Conservation (phyloP, 2,888 invertebrate genomes). For the Teleiodes luculella region DNA sequence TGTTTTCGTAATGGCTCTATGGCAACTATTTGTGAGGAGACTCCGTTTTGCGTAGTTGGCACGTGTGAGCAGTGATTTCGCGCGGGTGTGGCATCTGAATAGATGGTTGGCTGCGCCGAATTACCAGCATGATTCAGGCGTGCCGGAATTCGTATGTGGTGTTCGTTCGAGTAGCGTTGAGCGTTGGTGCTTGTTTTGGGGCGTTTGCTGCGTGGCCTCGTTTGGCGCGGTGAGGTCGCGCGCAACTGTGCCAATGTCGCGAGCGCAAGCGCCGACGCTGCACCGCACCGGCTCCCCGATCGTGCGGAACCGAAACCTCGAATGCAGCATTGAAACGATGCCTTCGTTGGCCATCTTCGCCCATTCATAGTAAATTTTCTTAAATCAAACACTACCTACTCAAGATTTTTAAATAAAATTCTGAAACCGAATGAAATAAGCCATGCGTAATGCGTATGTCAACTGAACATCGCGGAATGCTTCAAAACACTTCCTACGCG, state of each 20-base stretch:
- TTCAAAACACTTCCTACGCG: constrained; percentile 50
- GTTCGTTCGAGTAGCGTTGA: no score
- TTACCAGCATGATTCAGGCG: constrained; percentile 64
- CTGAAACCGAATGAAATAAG: background rate
- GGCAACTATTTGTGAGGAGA: constrained; percentile 26
- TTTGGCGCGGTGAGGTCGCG: constrained; percentile 65
- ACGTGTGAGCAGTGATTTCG: constrained; percentile 41
- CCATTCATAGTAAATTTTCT: background rate
- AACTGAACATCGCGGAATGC: constrained; percentile 23
- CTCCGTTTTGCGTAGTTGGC: constrained; percentile 54
- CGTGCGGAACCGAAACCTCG: constrained; percentile 61
- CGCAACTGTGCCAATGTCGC: constrained; percentile 77
- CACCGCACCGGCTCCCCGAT: constrained; percentile 45
- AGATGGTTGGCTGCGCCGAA: constrained; percentile 51
- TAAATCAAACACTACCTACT: no score
- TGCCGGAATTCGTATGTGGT: constrained; percentile 64
- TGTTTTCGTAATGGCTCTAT: constrained; percentile 33
- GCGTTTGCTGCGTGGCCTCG: constrained; percentile 66
- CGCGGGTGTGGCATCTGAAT: constrained; percentile 45
- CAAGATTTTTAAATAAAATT: no score
- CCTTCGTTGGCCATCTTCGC: background rate
- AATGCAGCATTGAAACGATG: constrained; percentile 27
- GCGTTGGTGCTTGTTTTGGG: constrained; percentile 64
- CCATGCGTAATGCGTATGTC: background rate
- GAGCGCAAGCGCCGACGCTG: constrained; percentile 35